Evolutionary conservation across 2,888 invertebrate species (phyloP), one percentile per base, ranked within the genome.

Genomic region (Tenthredo amoena): DNA sequence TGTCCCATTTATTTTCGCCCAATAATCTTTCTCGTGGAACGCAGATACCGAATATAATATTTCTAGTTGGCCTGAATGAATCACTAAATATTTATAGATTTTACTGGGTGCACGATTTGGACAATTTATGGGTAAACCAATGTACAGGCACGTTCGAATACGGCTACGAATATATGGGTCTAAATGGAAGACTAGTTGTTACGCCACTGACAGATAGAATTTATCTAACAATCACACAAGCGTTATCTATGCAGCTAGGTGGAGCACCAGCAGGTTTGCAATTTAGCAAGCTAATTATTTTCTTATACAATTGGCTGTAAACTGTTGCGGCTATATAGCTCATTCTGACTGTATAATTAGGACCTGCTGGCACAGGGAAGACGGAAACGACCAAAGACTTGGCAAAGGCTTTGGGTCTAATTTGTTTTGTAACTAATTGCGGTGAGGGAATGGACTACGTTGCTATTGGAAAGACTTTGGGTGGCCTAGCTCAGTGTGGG

Each of bases 131-230:
- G 94, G 96, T 98, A 31, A 95, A 96, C 37, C 99, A 99, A 91
- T 99, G 98, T 91, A 97, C 97, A 91, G 97, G 98, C 68, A 94
- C 95, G 34, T 99, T 99, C 92, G 97, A 98, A 87, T 99, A 98
- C 90, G 99, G 99, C 5, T 99, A 98, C 92, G 99, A 99, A 92
- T 99, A 99, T 93, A 98, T 98, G 98, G 99, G 99, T 0, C 94
- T 98, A 12, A 98, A 98, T 92, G 98, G 98, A 0, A 96, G 98
- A 65, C 95, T 99, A 85, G 98, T 99, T 10, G 97, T 98, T 86
- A 99, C 99, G 0, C 98, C 98, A 0, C 94, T 99, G 4, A 99
- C 99, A 0, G 99, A 99, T 93, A 95, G 98, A 86, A 98, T 98
- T 89, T 98, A 98, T 93, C 95, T 99, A 86, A 98, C 98, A 0